phyloP scores from a whole-genome alignment of 2,797 vertebrate genomes.

The Alfaro cultratus region DNA sequence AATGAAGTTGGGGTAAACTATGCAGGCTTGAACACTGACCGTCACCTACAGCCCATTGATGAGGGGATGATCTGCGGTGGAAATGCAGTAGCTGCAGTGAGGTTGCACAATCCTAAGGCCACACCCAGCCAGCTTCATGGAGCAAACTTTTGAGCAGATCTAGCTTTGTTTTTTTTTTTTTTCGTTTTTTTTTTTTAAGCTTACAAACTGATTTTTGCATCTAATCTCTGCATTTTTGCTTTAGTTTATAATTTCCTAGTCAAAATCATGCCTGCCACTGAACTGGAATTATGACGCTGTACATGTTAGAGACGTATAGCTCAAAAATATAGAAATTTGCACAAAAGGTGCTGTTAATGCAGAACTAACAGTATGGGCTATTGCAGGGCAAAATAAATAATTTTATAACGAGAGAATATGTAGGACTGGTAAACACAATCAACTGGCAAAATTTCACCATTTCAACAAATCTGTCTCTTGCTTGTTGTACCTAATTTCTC shows the following conservation, averaged over 20 bases:
- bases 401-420: not conserved
- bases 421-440: not conserved
- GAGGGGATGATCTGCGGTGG: constrained; percentile 67
- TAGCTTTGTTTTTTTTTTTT: too few species aligned
- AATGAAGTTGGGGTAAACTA: constrained; percentile 25
- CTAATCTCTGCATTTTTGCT: not conserved
- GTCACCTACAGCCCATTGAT: constrained; percentile 63
- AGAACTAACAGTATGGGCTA: not conserved
- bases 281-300: not conserved
- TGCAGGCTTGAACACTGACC: constrained; percentile 51
- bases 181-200: not conserved
- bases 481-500: not conserved
- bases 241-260: not conserved
- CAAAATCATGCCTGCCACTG: not conserved
- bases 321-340: not conserved
- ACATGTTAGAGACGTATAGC: not conserved
- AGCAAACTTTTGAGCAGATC: constrained; percentile 39
- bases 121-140: constrained; percentile 63
- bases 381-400: not conserved
- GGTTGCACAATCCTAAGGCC: constrained; percentile 73
- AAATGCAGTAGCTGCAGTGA: constrained; percentile 77
- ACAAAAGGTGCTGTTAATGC: not conserved
- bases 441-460: not conserved
- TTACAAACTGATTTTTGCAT: not conserved
- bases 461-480: not conserved